phyloP scores from a whole-genome alignment of 2,113 vertebrate genomes.

The Lophius piscatorius region DNA sequence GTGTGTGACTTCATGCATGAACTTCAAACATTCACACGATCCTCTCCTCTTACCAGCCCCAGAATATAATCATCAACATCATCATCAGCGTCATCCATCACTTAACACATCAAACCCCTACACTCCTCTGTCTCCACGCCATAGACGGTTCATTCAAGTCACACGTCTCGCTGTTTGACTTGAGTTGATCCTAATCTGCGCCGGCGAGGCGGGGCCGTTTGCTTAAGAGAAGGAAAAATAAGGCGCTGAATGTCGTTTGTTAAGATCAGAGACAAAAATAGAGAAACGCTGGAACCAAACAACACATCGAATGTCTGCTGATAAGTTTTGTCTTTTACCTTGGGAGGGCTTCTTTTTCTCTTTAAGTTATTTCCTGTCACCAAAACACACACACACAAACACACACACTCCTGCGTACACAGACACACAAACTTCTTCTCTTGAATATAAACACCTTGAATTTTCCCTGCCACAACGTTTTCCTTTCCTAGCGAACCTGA shows the following conservation, averaged over 20 bases:
- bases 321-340: conserved; percentile 39
- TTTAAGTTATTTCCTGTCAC: background rate
- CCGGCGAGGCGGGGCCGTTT: conserved; percentile 46
- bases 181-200: conserved; percentile 65
- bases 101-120: conserved; percentile 48
- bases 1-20: conserved; percentile 3
- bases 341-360: background rate
- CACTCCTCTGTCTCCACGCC: conserved; percentile 38
- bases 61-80: conserved; percentile 35
- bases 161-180: conserved; percentile 59
- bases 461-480: no score
- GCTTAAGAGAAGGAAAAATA: conserved; percentile 21
- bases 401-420: background rate
- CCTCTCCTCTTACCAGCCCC: conserved; percentile 15
- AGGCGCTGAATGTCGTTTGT: conserved; percentile 25
- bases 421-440: background rate
- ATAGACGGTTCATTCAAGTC: conserved; percentile 43
- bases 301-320: conserved; percentile 22
- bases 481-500: background rate
- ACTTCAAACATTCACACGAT: background rate
- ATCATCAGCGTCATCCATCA: conserved; percentile 47
- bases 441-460: no score
- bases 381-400: background rate
- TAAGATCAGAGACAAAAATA: conserved; percentile 55
- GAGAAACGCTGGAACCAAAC: conserved; percentile 31